Base-by-base conservation (phyloP, 2,888 invertebrate genomes). In the Petrolisthes cinctipes region DNA sequence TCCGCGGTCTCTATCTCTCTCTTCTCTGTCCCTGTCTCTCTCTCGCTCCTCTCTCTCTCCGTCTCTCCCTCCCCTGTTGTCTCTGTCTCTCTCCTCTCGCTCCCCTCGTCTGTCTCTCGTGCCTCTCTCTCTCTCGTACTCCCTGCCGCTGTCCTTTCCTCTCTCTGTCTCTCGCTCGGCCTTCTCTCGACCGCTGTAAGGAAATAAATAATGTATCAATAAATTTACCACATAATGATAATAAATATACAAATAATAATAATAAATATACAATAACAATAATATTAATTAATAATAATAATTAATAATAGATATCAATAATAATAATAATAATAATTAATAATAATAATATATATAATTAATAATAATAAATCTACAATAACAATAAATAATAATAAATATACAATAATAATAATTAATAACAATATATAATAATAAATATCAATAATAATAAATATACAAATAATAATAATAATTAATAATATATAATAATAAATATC, bases 111-210 rank as follows among this genome's bases (percentile, higher is more conserved):
- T 78, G 56, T 79, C 79, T 79, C 79, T 51, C 68, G 11, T 2
- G 54, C 68, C 79, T 54, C 79, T 20, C 0, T 80, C 83, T 61
- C 73, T 71, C n/a, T 87, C 87, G 23, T 78, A 54, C 11, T 83
- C 87, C 61, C 83, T 17, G 37, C 80, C 86, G 5, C 83, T 20
- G 4, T 82, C 83, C 6, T 37, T 4, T 0, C 61, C 82, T 51
- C 75, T 61, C 17, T 51, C 75, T 23, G 76, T 17, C 1, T 71
- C 81, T 14, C 73, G 54, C 14, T 86, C 57, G n/a, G n/a, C 66
- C 4, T 66, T 68, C 51, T 82, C 82, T 17, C 71, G 23, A 7
- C 51, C 23, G n/a, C 68, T 51, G 68, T 37, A 56, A 20, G n/a
- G n/a, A 56, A 56, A 56, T 1, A 56, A 20, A 1, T 11, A 56